Conservation (phyloP, 2,888 invertebrate species). For the Nebria brevicollis region DNA sequence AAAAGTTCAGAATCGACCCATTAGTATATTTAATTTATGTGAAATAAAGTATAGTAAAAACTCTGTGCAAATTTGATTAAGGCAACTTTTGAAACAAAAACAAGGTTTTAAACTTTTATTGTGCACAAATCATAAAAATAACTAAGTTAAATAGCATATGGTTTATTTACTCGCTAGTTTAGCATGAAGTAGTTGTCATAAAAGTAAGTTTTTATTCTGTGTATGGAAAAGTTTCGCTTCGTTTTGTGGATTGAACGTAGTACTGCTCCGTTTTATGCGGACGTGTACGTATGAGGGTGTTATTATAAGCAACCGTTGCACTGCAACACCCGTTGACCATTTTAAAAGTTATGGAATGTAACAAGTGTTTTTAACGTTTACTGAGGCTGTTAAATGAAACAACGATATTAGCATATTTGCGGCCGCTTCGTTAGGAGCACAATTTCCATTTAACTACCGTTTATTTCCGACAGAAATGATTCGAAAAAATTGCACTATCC, state of each 20-base stretch:
- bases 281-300: conserved; percentile 11
- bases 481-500: background rate
- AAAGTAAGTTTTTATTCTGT: background rate
- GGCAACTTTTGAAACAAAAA: background rate
- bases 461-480: conserved; percentile 35
- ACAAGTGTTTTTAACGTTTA: conserved; percentile 44
- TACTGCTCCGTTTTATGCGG: background rate
- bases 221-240: background rate
- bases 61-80: background rate
- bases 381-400: conserved; percentile 35
- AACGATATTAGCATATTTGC: conserved; percentile 45
- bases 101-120: background rate
- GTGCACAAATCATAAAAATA: background rate
- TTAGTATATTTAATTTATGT: too few relatives aligned
- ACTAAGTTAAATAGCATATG: background rate
- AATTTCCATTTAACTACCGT: conserved; percentile 43
- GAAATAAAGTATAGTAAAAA: background rate
- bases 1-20: too few relatives aligned
- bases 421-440: conserved; percentile 28
- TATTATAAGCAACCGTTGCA: conserved; percentile 28
- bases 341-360: conserved; percentile 42
- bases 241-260: background rate
- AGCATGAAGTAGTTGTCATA: background rate
- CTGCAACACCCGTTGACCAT: conserved; percentile 26
- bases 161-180: background rate